phyloP scores from a whole-genome alignment of 2,888 invertebrate species.

The Scelioninae gen. 2 region DNA sequence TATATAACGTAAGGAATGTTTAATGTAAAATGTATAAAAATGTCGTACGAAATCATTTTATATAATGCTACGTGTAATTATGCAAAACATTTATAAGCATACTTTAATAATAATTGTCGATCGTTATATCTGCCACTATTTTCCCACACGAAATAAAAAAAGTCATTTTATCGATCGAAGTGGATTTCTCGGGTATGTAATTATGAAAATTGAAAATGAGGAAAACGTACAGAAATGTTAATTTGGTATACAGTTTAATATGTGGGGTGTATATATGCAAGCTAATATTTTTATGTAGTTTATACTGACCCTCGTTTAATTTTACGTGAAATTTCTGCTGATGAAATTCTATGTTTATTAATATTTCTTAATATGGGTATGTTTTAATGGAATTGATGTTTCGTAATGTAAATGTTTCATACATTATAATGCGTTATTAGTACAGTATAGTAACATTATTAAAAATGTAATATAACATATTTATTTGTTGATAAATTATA shows the following conservation, averaged over 20 bases:
- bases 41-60: no score
- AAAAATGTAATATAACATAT: no score
- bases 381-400: no score
- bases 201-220: conserved; percentile 35
- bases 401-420: no score
- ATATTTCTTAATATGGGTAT: no score
- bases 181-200: conserved; percentile 14
- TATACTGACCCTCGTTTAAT: neutral
- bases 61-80: conserved; percentile 16
- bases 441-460: no score
- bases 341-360: no score
- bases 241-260: conserved; percentile 2
- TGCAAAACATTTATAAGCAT: conserved; percentile 36
- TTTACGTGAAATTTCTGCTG: no score
- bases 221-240: conserved; percentile 12
- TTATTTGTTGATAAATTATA: no score
- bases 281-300: neutral
- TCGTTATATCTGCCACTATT: conserved; percentile 31
- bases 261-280: neutral
- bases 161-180: conserved; percentile 37
- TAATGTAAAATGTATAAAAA: no score
- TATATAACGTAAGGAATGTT: no score
- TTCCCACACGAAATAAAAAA: conserved; percentile 37
- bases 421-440: no score
- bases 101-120: conserved; percentile 35